These are phyloP conservation scores for Tachina lurida DNA, from an alignment of 2,888 invertebrate species.

Conservation along the genomic window DNA sequence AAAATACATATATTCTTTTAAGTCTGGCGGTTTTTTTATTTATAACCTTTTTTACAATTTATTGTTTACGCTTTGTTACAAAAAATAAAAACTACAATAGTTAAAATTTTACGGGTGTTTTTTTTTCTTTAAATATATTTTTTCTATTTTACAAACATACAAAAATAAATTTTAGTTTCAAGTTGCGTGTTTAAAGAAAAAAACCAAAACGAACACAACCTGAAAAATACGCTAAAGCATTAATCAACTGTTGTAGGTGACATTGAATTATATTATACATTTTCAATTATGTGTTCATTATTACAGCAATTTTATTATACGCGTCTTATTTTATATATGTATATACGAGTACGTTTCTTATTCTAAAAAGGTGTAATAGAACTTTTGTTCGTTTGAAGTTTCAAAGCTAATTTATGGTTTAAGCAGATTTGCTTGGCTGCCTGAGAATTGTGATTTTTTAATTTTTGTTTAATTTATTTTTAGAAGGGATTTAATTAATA, in stretches of 20 bases:
- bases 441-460: conserved; percentile 73
- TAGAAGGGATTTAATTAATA: conserved; percentile 12
- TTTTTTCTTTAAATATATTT: background rate
- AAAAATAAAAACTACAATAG: background rate
- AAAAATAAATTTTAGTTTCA: background rate
- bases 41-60: conserved; percentile 15
- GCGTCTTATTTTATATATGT: background rate
- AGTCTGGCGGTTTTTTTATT: background rate
- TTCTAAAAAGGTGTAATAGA: background rate
- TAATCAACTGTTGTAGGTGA: conserved; percentile 79
- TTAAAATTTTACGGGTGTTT: background rate
- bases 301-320: background rate
- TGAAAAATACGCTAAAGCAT: conserved; percentile 63
- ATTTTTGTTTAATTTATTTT: background rate
- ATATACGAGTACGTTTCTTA: background rate
- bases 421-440: conserved; percentile 76
- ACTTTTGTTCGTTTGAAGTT: conserved; percentile 10
- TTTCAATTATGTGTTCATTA: conserved; percentile 63
- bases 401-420: conserved; percentile 50
- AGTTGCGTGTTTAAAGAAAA: conserved; percentile 26
- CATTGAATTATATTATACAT: conserved; percentile 77
- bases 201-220: background rate
- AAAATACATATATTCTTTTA: background rate
- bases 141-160: background rate
- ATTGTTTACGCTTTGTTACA: conserved; percentile 27